Base-by-base conservation (phyloP, 1,140 invertebrate genomes). In the Pristionchus pacificus region DNA sequence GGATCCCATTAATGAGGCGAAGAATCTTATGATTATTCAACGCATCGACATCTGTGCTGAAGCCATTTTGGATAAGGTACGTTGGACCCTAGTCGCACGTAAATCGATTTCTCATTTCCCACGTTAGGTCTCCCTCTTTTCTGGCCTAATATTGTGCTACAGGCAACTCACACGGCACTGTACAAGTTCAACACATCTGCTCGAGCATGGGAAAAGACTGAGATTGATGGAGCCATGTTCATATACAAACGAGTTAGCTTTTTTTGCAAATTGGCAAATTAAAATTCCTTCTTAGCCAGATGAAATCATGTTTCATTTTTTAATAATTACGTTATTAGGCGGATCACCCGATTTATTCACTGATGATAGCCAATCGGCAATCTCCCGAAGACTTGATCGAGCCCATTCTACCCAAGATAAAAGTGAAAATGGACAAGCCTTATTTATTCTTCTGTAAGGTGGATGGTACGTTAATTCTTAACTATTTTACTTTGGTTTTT, bases 281-380 rank as follows among this genome's bases (percentile, higher is more conserved):
- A n/a, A n/a, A n/a, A n/a, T n/a, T n/a, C n/a, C n/a, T n/a, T n/a
- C n/a, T n/a, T n/a, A n/a, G n/a, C n/a, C n/a, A n/a, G n/a, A n/a
- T n/a, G n/a, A n/a, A n/a, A n/a, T n/a, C n/a, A n/a, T n/a, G 38
- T 49, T 49, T 25, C 78, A 27, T 80, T 77, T 57, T 33, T 77
- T 27, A 79, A 80, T 62, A 58, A 71, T 27, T 62, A 76, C 13
- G 3, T 28, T 49, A 19, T 49, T 19, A 49, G 38, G 38, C 19
- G n/a, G 78, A 77, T 30, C 25, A 57, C 15, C 78, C 78, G 0
- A 60, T 58, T 25, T 79, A 79, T 31, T 78, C 79, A 10, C 58
- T 81, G 13, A 67, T 79, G 59, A 79, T 79, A 27, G 78, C 75
- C 6, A 79, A 79, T 60, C 74, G 78, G 0, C 79, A 79, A n/a